Percentiles rank a stretch among this genome's conserved stretches.
Conservation (phyloP, 2,113 vertebrate genomes). For the Paratilapia polleni region DNA sequence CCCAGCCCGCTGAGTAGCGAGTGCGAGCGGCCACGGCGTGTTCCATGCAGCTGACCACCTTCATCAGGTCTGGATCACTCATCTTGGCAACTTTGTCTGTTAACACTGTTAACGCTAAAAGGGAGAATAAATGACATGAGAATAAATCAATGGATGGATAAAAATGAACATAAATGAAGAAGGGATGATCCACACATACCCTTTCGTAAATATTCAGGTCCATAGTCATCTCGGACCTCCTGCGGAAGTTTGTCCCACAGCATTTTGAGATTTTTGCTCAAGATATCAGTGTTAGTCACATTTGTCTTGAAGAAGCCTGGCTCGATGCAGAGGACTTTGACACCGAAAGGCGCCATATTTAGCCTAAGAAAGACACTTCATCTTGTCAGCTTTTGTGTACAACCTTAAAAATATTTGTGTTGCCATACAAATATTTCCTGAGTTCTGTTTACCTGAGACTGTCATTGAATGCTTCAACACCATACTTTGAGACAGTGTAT, state of each 20-base stretch:
- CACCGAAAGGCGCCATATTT: conserved; percentile 81
- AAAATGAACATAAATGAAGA: background rate
- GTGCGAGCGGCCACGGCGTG: conserved; percentile 83
- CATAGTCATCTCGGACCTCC: conserved; percentile 78
- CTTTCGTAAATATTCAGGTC: conserved; percentile 67
- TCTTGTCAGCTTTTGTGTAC: background rate
- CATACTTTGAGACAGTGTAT: conserved; percentile 82
- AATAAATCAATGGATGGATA: background rate
- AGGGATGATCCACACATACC: conserved; percentile 35
- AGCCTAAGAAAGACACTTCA: conserved; percentile 62
- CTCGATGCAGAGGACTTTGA: conserved; percentile 85
- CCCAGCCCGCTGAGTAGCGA: conserved; percentile 86
- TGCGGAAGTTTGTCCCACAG: conserved; percentile 79
- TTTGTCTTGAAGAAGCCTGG: conserved; percentile 83
- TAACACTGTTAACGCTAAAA: conserved; percentile 67
- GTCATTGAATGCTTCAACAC: conserved; percentile 86
- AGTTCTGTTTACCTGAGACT: conserved; percentile 76
- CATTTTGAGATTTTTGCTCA: conserved; percentile 47
- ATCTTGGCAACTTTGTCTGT: conserved; percentile 67
- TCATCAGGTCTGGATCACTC: conserved; percentile 81
- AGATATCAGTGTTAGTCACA: conserved; percentile 60
- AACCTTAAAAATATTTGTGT: background rate
- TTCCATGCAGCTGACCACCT: conserved; percentile 86
- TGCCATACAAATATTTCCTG: background rate
- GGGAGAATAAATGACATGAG: background rate